Percentiles rank a stretch among this genome's conserved stretches.
These are phyloP conservation scores for Papilio demoleus DNA, from an alignment of 2,888 invertebrate genomes.

Conservation along the genomic window DNA sequence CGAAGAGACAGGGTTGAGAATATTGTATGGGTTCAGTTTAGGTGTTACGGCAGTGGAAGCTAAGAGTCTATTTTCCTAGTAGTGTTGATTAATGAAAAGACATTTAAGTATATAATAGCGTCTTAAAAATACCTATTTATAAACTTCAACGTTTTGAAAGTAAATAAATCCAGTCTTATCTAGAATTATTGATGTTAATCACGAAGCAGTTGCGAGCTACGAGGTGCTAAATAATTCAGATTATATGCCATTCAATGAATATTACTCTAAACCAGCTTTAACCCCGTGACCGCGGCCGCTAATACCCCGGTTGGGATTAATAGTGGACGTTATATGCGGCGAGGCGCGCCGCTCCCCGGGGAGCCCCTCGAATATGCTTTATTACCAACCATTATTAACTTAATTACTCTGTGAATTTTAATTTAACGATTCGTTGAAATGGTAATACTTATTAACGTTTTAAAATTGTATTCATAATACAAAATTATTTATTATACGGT, in stretches of 20 bases:
- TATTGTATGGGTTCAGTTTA: no score
- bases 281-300: slow-evolving; percentile 7
- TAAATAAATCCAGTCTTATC: no score
- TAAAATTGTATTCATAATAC: neutral
- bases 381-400: slow-evolving; percentile 39
- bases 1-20: no score
- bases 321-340: slow-evolving; percentile 44
- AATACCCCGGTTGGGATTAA: slow-evolving; percentile 38
- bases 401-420: slow-evolving; percentile 41
- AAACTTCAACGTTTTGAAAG: no score
- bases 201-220: no score
- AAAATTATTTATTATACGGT: neutral
- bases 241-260: neutral
- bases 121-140: no score
- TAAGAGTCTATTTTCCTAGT: no score
- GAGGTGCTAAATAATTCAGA: neutral
- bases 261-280: neutral
- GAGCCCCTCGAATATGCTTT: slow-evolving; percentile 43
- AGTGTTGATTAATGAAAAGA: no score
- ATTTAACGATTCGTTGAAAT: slow-evolving; percentile 14
- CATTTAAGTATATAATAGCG: no score
- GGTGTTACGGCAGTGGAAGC: no score
- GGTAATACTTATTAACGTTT: slow-evolving; percentile 5
- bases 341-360: slow-evolving; percentile 40
- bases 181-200: no score